A percentile compares a stretch with the other conserved stretches of the same genome.
Evolutionary conservation across 2,888 invertebrate genomes (phyloP).

Genomic region (Eulithis testata): DNA sequence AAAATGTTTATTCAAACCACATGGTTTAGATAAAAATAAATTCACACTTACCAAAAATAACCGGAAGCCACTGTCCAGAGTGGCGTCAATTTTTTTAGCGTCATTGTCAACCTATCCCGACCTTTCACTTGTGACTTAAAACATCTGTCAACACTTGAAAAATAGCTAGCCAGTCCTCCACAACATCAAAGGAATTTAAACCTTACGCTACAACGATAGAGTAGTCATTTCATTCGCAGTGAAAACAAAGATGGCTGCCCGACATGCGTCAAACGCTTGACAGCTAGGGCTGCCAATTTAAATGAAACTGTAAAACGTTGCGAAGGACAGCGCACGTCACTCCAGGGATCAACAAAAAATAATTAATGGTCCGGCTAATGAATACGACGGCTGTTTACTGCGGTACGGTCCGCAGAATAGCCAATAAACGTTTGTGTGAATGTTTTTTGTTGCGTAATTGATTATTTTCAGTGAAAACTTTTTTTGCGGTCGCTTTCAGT

Average conservation of each 20-base stretch:
- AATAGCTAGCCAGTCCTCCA: constrained; percentile 42
- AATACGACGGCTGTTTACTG: constrained; percentile 67
- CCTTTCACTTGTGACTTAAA: constrained; percentile 47
- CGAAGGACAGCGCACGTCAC: constrained; percentile 60
- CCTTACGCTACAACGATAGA: constrained; percentile 14
- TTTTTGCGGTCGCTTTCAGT: constrained; percentile 37
- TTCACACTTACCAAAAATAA: constrained; percentile 22
- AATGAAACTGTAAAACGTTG: constrained; percentile 65
- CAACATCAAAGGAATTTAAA: constrained; percentile 14
- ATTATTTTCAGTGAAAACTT: constrained; percentile 32
- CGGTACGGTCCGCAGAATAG: constrained; percentile 44
- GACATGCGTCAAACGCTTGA: constrained; percentile 47
- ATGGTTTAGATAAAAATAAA: constrained; percentile 16
- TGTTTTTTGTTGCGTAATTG: constrained; percentile 36
- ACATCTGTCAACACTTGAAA: constrained; percentile 51
- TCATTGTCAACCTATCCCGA: constrained; percentile 39
- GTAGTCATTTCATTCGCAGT: constrained; percentile 20
- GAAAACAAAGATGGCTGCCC: constrained; percentile 42
- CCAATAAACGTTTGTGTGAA: constrained; percentile 36
- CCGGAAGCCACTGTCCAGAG: constrained; percentile 32
- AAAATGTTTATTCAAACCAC: background rate
- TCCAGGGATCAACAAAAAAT: constrained; percentile 75
- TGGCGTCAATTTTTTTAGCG: constrained; percentile 40
- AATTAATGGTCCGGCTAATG: constrained; percentile 78
- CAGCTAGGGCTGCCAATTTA: constrained; percentile 66